Base-by-base conservation (phyloP, 2,797 vertebrate genomes). In the Cyclopterus lumpus region DNA sequence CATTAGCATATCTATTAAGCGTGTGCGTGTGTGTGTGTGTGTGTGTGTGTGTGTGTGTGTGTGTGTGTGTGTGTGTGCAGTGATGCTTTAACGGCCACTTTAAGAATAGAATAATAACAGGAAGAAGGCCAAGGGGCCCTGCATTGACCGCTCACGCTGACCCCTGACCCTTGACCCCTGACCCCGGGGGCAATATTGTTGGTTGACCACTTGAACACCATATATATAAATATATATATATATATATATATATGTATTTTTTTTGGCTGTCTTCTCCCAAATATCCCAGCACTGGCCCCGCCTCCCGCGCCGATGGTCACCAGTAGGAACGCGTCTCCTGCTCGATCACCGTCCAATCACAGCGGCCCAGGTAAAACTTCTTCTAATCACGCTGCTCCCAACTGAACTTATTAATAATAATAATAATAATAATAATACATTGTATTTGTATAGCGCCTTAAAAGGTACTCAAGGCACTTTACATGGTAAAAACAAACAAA, bases 311-410 rank as follows among this genome's bases (percentile, higher is more conserved):
- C 72, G 1, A 71, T 67, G 55, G 60, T 24, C 55, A 24, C 73
- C 85, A 88, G 32, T 51, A 79, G 88, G 65, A 82, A 79, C 5
- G 4, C 68, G 0, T 92, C 92, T 54, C 90, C 92, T 20, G 66
- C 74, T 30, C 84, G 80, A 18, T 82, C 89, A 0, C 81, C 86
- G 0, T 81, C 91, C 86, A 85, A 36, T 72, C 86, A 59, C 71
- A 82, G 75, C 44, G 84, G 79, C 60, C 87, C 84, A 92, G 91
- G 92, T 93, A 84, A 85, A 67, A 18, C 53, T 2, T 42, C 65
- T 28, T n/a, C 26, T 8, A 34, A 63, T 62, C 54, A 22, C 30
- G 2, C 54, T 4, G 40, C 18, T 60, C 3, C 15, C n/a, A n/a
- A n/a, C n/a, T n/a, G n/a, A n/a, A n/a, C n/a, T n/a, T n/a, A n/a